Evolutionary conservation across 2,888 invertebrate species (phyloP), one percentile per base, ranked within the genome.

Genomic region (Heteromurus nitidus): DNA sequence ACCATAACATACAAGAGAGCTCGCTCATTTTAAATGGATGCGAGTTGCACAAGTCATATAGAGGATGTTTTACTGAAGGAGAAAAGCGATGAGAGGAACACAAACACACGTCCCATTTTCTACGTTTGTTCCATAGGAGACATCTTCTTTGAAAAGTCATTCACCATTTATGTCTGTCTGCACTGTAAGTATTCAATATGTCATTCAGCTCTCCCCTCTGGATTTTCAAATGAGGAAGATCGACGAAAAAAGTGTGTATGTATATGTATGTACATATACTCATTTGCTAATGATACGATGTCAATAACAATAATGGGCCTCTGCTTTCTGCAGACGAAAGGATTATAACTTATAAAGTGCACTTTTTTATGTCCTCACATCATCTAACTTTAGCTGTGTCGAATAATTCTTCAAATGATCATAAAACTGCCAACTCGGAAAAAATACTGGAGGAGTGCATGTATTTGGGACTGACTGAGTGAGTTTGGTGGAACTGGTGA

Each of bases 231-330:
- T 28, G 55, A 9, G 30, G 30, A 60, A 60, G 28, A 28, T 60
- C 28, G 50, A n/a, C 18, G 50, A 50, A 50, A 50, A 13, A 9
- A 36, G 36, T 13, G 36, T 9, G 36, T 7, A 36, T 9, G 13
- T 7, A 7, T 36, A 7, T 13, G 36, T 13, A 9, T 24, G 55
- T 20, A 9, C 26, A 60, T 28, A 28, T 60, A 60, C 20, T 16
- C 13, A n/a, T 28, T 30, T 60, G 16, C 60, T 60, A 28, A 60
- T 60, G 26, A 60, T 60, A 60, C 28, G 60, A 60, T 60, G 28
- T 28, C 28, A 60, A 28, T 60, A 28, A 22, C 22, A 22, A 20
- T 28, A 28, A 24, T 55, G 24, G 50, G n/a, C n/a, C 50, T n/a
- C 13, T 24, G 9, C 24, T 55, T 24, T 20, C 3, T 55, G 22